Conservation (phyloP, 1,140 invertebrate species). For the Dinothrombium tinctorium region DNA sequence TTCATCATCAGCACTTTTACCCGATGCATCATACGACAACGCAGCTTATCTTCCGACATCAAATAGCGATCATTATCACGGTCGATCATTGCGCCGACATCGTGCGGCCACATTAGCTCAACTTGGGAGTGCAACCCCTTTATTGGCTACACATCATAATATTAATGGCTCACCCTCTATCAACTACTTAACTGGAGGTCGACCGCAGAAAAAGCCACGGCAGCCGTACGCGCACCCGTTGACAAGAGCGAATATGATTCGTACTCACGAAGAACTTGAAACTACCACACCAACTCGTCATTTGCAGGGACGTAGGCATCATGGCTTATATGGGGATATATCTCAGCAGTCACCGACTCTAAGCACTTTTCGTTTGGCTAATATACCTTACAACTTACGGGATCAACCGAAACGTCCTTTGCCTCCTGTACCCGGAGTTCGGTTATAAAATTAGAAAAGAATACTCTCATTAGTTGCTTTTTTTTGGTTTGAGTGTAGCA, state of each 20-base stretch:
- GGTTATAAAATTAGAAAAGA: neutral
- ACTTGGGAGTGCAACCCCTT: slow-evolving; percentile 5
- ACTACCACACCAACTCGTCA: neutral
- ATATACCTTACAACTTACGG: neutral
- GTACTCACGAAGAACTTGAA: neutral
- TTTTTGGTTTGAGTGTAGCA: neutral
- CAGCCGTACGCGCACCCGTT: neutral
- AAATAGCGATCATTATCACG: slow-evolving; percentile 8
- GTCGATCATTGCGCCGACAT: slow-evolving; percentile 8
- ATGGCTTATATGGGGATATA: slow-evolving; percentile 1
- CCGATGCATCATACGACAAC: slow-evolving; percentile 12
- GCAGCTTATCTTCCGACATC: slow-evolving; percentile 11
- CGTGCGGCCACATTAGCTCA: slow-evolving; percentile 3
- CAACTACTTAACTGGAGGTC: slow-evolving; percentile 7
- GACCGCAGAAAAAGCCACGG: slow-evolving; percentile 8
- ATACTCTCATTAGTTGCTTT: neutral
- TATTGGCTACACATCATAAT: slow-evolving; percentile 4
- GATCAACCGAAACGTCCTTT: slow-evolving; percentile 10
- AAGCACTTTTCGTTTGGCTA: slow-evolving; percentile 4
- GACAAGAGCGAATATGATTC: neutral
- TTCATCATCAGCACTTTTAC: slow-evolving; percentile 6
- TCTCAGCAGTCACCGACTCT: slow-evolving; percentile 1
- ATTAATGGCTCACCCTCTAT: neutral
- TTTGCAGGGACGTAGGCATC: neutral
- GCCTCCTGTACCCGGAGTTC: slow-evolving; percentile 9